Evolutionary conservation across 2,888 invertebrate genomes (phyloP).

Genomic region (Priocnemis perturbator): DNA sequence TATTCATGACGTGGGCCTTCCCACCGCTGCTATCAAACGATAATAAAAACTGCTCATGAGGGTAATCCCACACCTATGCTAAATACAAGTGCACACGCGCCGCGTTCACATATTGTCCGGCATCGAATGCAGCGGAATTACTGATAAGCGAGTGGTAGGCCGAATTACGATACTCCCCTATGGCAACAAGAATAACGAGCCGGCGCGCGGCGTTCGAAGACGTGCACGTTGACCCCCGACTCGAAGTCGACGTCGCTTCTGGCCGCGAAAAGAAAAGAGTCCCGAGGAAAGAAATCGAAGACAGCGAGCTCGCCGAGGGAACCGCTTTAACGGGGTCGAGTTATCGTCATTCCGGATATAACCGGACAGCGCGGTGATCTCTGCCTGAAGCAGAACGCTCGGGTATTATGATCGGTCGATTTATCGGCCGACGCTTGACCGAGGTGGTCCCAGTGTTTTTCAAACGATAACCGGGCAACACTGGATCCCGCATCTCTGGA

Average conservation of each 20-base stretch:
- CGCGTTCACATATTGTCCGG: no score
- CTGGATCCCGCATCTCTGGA: conserved; percentile 60
- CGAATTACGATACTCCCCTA: neutral
- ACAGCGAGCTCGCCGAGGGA: conserved; percentile 28
- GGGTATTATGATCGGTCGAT: conserved; percentile 55
- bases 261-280: conserved; percentile 17
- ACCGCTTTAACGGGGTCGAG: conserved; percentile 62
- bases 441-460: conserved; percentile 64
- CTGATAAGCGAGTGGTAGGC: no score
- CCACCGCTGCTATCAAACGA: no score
- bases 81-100: neutral
- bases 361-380: conserved; percentile 60
- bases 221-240: conserved; percentile 52
- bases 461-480: conserved; percentile 67
- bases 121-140: no score
- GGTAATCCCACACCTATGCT: no score
- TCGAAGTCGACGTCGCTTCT: conserved; percentile 26
- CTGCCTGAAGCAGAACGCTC: conserved; percentile 54
- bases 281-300: conserved; percentile 30
- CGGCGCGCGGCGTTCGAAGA: conserved; percentile 35
- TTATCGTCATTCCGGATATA: conserved; percentile 63
- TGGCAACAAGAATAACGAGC: conserved; percentile 18
- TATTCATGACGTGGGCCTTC: no score
- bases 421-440: conserved; percentile 65
- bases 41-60: no score